Base-by-base conservation (phyloP, 2,113 vertebrate genomes). In the Cervus canadensis region DNA sequence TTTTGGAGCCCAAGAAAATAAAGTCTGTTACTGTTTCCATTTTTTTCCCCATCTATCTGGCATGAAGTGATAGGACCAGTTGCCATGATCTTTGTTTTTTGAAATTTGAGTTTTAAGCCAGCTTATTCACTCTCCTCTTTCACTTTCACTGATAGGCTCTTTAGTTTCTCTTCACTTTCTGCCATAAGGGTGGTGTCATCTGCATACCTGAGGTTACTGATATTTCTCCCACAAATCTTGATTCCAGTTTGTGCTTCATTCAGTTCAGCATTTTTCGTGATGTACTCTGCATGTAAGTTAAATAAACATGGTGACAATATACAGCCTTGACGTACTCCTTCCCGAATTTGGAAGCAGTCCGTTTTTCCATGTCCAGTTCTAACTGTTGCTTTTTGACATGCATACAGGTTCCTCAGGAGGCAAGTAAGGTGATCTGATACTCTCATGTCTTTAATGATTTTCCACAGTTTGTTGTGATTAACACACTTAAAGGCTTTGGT, bases 61-160 rank as follows among this genome's bases (percentile, higher is more conserved):
- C 64, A 12, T 71, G 64, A 71, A 36, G 9, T 23, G 64, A 71
- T 36, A 19, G 64, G 19, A 71, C 64, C 5, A 0, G 9, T 23
- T 36, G n/a, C 64, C 64, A 71, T 23, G 64, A 71, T 36, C 4
- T 71, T 9, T 0, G 5, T 71, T 71, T 71, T 71, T 1, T 71
- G 64, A 71, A 12, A 36, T 10, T 23, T 71, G 64, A 71, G 9
- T 36, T 71, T 71, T 36, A 36, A 71, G 64, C n/a, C n/a, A 71
- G 17, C 19, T 71, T 71, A 21, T 36, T 71, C 67, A 36, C n/a
- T 71, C n/a, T 71, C n/a, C 67, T 36, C n/a, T 71, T 36, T 36
- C 67, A 71, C n/a, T 23, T 71, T 71, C n/a, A 36, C 36, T 0
- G 0, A 5, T 19, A 36, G n/a, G n/a, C n/a, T 71, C n/a, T 71